These are phyloP conservation scores for Gnathonemus longibarbis DNA, from an alignment of 2,113 vertebrate genomes.

Conservation along the genomic window DNA sequence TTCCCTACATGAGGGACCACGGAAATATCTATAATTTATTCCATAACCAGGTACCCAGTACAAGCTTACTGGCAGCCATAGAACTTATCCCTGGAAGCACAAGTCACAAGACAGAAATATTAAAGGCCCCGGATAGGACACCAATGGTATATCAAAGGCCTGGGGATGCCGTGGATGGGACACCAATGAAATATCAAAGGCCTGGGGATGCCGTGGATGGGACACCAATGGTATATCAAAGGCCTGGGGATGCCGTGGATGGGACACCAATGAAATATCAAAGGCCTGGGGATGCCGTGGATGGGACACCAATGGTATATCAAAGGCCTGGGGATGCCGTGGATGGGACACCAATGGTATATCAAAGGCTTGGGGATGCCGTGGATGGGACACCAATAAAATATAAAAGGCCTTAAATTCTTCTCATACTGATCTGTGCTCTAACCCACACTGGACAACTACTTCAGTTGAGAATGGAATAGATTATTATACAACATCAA, in stretches of 20 bases:
- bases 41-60: neutral
- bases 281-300: no score
- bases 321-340: no score
- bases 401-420: neutral
- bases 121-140: no score
- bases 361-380: no score
- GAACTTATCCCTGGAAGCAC: neutral
- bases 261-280: neutral
- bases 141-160: neutral
- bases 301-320: no score
- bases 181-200: neutral
- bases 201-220: neutral
- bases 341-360: no score
- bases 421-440: neutral
- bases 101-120: neutral
- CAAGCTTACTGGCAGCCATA: neutral
- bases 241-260: neutral
- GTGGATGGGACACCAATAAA: no score
- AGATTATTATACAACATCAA: neutral
- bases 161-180: neutral
- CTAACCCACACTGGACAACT: neutral
- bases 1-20: neutral
- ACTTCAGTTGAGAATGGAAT: neutral
- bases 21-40: neutral
- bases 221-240: neutral